phyloP scores from a whole-genome alignment of 2,888 invertebrate species.

The Platycnemis pennipes region DNA sequence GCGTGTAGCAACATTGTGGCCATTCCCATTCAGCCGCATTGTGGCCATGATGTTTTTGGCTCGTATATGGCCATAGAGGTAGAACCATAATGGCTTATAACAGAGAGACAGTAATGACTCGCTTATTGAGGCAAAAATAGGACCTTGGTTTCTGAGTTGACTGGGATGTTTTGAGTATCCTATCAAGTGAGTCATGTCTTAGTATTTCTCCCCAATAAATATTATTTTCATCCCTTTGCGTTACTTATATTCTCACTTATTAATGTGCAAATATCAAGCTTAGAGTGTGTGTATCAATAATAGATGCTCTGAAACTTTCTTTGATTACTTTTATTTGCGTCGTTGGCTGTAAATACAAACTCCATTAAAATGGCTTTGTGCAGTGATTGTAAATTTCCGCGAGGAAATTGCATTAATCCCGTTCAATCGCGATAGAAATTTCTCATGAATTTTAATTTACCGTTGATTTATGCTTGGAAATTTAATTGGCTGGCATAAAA shows the following conservation, averaged over 20 bases:
- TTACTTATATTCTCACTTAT: neutral
- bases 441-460: constrained; percentile 31
- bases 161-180: no score
- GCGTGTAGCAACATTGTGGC: no score
- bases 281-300: neutral
- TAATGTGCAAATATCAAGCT: neutral
- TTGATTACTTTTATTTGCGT: neutral
- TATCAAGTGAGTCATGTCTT: no score
- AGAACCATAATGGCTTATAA: no score
- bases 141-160: no score
- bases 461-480: constrained; percentile 1
- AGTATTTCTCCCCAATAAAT: no score
- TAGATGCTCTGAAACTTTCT: neutral
- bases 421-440: neutral
- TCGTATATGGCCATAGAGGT: no score
- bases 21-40: no score
- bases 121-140: no score
- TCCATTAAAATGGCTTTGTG: constrained; percentile 6
- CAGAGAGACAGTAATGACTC: no score
- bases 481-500: neutral
- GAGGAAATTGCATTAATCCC: neutral
- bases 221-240: neutral
- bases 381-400: constrained; percentile 16
- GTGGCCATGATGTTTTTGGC: no score
- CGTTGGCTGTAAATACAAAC: neutral